Evolutionary conservation across 2,797 vertebrate species (phyloP).

Genomic region (Pteropus rufus): DNA sequence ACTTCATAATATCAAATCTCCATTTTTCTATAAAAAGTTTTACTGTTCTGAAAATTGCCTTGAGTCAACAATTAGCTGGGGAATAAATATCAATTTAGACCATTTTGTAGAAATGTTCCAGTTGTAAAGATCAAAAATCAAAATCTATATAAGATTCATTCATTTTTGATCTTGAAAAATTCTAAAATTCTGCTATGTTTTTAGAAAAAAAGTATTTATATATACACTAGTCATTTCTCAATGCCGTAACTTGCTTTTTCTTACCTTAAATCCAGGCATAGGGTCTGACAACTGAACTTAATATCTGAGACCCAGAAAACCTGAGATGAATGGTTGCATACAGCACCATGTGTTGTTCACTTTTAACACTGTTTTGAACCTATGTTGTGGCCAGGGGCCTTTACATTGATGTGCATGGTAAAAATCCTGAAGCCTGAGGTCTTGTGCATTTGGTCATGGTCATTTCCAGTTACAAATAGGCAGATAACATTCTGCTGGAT

Average conservation of each 20-base stretch:
- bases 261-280: not conserved
- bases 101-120: not conserved
- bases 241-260: not conserved
- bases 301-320: not conserved
- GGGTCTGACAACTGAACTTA: not conserved
- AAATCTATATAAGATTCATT: not conserved
- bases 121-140: conserved; percentile 14
- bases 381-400: not conserved
- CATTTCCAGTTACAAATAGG: not conserved
- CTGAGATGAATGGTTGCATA: not conserved
- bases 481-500: not conserved
- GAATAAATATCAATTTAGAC: not conserved
- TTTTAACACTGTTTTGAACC: not conserved
- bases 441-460: not conserved
- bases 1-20: not conserved
- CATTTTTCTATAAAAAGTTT: not conserved
- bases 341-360: not conserved
- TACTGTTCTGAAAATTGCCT: not conserved
- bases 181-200: not conserved
- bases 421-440: not conserved
- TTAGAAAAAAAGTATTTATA: not conserved
- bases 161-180: not conserved
- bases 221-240: not conserved
- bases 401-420: not conserved
- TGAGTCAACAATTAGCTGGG: not conserved